A percentile compares a stretch with the other conserved stretches of the same genome.
Conservation (phyloP, 2,797 vertebrate species). For the Aldrovandia affinis region DNA sequence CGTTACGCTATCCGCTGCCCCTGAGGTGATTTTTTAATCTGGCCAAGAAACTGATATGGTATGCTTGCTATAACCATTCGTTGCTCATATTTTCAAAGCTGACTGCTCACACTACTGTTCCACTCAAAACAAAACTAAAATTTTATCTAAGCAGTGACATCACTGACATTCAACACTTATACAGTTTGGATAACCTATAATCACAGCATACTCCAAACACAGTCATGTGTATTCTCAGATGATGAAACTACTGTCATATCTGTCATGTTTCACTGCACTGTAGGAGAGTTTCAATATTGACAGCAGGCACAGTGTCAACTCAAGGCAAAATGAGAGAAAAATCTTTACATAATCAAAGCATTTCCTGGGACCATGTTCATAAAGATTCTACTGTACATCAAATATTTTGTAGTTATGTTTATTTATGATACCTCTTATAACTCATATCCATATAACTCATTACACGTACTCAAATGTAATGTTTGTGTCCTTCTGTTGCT, state of each 20-base stretch:
- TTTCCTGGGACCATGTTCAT: not conserved
- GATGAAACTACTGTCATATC: not conserved
- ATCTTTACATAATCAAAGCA: not conserved
- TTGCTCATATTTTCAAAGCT: not conserved
- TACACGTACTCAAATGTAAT: not conserved
- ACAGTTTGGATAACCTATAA: not conserved
- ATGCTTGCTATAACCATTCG: not conserved
- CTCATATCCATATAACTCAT: not conserved
- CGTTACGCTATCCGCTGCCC: too few species aligned
- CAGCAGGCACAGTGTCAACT: not conserved
- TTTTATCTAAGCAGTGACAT: not conserved
- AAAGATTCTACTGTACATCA: not conserved
- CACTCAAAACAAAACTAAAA: not conserved
- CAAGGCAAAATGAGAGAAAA: not conserved
- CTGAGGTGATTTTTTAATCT: not conserved
- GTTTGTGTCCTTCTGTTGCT: not conserved
- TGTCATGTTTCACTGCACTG: not conserved
- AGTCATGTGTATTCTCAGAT: conserved; percentile 1
- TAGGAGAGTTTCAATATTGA: not conserved
- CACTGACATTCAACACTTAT: not conserved
- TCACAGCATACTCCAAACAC: not conserved
- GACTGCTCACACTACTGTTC: not conserved
- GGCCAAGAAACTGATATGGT: not conserved
- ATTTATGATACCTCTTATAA: not conserved
- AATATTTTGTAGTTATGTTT: not conserved